A percentile compares a stretch with the other conserved stretches of the same genome.
Conservation (phyloP, 2,113 vertebrate genomes). For the Cettia cetti region DNA sequence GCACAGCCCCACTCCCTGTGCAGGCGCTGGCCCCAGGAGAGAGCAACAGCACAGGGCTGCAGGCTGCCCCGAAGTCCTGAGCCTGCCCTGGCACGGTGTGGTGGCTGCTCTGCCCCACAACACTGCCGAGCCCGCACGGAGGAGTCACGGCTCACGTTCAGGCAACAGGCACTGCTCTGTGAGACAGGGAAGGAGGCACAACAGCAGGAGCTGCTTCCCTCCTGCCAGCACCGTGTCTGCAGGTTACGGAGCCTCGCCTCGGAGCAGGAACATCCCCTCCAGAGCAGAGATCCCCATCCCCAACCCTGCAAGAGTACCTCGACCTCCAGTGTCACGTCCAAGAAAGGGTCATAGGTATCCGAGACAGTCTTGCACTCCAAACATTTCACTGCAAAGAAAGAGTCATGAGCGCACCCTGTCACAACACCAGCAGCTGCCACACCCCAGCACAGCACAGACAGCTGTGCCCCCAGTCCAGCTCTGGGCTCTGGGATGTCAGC, state of each 20-base stretch:
- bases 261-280: background rate
- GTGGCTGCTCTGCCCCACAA: background rate
- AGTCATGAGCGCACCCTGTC: background rate
- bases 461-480: fast-evolving
- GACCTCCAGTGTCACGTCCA: conserved; percentile 94
- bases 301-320: conserved; percentile 66
- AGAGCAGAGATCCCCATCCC: background rate
- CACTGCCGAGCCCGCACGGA: fast-evolving
- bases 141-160: fast-evolving
- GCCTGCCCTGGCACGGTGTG: fast-evolving
- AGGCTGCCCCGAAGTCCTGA: background rate
- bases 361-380: conserved; percentile 91
- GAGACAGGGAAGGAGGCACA: background rate
- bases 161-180: background rate
- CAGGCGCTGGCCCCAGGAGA: fast-evolving
- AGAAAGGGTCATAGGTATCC: conserved; percentile 91
- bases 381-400: conserved; percentile 84
- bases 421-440: background rate
- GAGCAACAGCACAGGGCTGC: background rate
- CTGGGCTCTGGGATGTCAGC: background rate
- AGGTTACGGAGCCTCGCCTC: background rate
- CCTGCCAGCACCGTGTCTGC: background rate
- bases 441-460: background rate
- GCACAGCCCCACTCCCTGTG: background rate
- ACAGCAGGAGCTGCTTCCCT: background rate